Evolutionary conservation across 2,888 invertebrate species (phyloP), one percentile per base, ranked within the genome.

Genomic region (Hydriomena furcata): DNA sequence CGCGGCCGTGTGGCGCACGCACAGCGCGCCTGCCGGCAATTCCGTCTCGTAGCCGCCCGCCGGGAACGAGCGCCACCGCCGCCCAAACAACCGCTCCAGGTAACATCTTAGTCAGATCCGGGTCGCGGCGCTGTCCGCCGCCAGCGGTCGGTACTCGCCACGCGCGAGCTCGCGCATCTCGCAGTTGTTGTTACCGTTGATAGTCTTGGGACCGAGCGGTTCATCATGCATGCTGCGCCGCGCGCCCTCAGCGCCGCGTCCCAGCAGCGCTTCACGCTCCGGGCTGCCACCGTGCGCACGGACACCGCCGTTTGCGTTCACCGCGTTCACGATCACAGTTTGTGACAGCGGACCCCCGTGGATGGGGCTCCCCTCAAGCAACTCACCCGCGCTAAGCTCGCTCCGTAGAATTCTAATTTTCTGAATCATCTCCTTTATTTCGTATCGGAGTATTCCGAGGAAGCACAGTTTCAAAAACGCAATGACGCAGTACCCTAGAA

Each of bases 371-470:
- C 85, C 76, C 31, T 90, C 90, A 13, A 87, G 67, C 28, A 91
- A 75, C 67, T 91, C 91, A 1, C 90, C 87, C 30, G 91, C 87
- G 35, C 93, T 92, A 60, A 92, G 79, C 73, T 95, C 95, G 52
- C 92, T 93, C 68, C 93, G 93, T 56, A 97, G 90, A 76, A 97
- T 92, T 72, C 94, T 94, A 77, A 97, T 97, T 90, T 97, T 97
- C 81, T 96, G 96, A 74, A 97, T 96, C 97, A 97, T 97, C 84
- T 97, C 97, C 63, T 95, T 93, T 74, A 96, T 96, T 91, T 96
- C 96, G 90, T 95, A 95, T 53, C 96, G 93, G 66, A 96, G 92
- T 67, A 96, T 96, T 55, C 95, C 96, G 60, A 96, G 93, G 92
- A 97, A 97, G 91, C 96, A 96, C 83, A 96, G 91, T 87, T 97